phyloP scores from a whole-genome alignment of 2,888 invertebrate species.

The Sinotaia quadrata region DNA sequence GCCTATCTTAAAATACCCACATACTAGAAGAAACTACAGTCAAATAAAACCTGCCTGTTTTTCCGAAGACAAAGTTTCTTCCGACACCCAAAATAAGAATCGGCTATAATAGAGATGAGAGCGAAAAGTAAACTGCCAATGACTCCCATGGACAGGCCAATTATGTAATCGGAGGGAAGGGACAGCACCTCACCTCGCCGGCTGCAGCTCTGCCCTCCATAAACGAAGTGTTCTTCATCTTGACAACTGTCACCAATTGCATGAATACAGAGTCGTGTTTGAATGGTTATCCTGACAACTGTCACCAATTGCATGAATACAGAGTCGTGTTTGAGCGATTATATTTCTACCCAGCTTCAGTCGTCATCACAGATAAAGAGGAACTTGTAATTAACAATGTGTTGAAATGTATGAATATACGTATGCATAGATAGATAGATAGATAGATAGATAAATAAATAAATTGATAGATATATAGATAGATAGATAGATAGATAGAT shows the following conservation, averaged over 20 bases:
- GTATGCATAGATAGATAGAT: not conserved
- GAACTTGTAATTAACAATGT: too few relatives aligned
- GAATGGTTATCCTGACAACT: not conserved
- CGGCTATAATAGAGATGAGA: conserved; percentile 9
- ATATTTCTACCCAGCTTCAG: not conserved
- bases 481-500: not conserved
- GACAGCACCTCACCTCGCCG: conserved; percentile 18
- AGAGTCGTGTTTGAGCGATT: not conserved
- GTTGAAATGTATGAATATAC: not conserved
- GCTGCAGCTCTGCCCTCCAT: conserved; percentile 7
- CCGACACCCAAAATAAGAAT: conserved; percentile 15
- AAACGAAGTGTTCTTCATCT: not conserved
- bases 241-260: too few relatives aligned
- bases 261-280: not conserved
- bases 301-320: too few relatives aligned
- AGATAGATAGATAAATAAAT: not conserved
- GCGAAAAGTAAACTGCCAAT: conserved; percentile 12
- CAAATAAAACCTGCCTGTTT: too few relatives aligned
- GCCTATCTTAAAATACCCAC: not conserved
- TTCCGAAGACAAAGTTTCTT: not conserved
- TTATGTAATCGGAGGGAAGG: conserved; percentile 19
- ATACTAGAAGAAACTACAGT: too few relatives aligned
- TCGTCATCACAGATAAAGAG: too few relatives aligned
- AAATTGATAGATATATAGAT: not conserved
- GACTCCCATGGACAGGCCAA: conserved; percentile 13